A percentile compares a stretch with the other conserved stretches of the same genome.
phyloP scores from a whole-genome alignment of 2,113 vertebrate genomes.

The Mirza zaza region DNA sequence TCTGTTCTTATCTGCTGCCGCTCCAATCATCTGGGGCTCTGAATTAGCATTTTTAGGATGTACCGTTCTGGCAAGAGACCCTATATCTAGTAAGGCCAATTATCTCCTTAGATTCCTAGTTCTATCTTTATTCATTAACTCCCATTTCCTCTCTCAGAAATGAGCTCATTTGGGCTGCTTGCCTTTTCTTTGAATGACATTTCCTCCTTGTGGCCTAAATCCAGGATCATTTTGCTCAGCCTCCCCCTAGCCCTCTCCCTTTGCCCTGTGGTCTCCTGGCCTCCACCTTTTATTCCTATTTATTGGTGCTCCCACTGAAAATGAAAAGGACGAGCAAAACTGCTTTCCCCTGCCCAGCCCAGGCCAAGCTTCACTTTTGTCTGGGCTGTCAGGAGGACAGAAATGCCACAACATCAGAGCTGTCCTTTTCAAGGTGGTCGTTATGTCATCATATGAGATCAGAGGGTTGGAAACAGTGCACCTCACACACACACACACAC shows the following conservation, averaged over 20 bases:
- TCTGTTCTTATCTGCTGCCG: slow-evolving; percentile 53
- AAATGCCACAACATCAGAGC: background rate
- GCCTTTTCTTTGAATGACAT: slow-evolving; percentile 70
- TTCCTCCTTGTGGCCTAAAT: slow-evolving; percentile 62
- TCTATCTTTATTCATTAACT: slow-evolving; percentile 80
- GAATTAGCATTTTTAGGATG: slow-evolving; percentile 77
- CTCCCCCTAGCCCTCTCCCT: background rate
- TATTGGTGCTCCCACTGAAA: background rate
- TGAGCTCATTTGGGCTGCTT: slow-evolving; percentile 58
- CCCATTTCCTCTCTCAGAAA: slow-evolving; percentile 64
- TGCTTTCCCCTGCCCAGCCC: background rate
- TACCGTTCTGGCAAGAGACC: slow-evolving; percentile 71
- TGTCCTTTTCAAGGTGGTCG: background rate
- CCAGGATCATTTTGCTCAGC: background rate
- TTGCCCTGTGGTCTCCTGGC: background rate
- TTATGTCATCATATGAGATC: background rate
- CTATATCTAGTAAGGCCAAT: slow-evolving; percentile 76
- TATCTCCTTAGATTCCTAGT: slow-evolving; percentile 69
- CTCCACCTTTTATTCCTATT: background rate
- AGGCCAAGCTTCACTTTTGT: background rate
- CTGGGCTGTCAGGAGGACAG: background rate
- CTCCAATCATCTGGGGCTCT: slow-evolving; percentile 64
- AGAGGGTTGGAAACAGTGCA: background rate
- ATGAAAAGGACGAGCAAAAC: background rate
- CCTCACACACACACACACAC: background rate